Evolutionary conservation across 1,140 invertebrate species (phyloP), one percentile per base, ranked within the genome.

Genomic region (Papilio helenus): DNA sequence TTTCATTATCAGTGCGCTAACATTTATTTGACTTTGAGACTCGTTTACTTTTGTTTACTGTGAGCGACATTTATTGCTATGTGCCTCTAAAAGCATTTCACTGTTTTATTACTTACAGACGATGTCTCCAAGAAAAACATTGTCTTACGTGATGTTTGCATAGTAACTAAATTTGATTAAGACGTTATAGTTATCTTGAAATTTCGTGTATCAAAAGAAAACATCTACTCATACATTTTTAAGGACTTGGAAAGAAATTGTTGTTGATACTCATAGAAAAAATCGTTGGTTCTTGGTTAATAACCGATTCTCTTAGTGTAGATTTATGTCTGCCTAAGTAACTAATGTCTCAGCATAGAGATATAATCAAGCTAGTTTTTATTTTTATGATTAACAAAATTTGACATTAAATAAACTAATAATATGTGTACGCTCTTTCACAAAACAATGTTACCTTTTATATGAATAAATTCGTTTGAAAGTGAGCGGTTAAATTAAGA

Each of bases 51-150:
- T 42, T 26, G 39, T 49, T 74, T 74, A 74, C 44, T 26, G 20
- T 74, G n/a, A 51, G 20, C 42, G 72, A 74, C 42, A 23, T 74
- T 49, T 49, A 74, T 74, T 73, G 23, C 76, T n/a, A 55, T 79
- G 72, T 74, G 9, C 55, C 80, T 74, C 72, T 81, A 76, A 81
- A 51, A 81, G 76, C 76, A 72, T 81, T 81, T 81, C 80, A 79
- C 68, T 81, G 80, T 81, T 72, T 79, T 81, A 81, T 81, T 79
- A 81, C 76, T 74, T 79, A 79, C 55, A 73, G 72, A 79, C 74
- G 65, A 81, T 65, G 26, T 81, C 55, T 29, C 23, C 20, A 29
- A 65, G 61, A 81, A 79, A 79, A 79, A 77, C 55, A 34, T 76
- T 77, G 74, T 80, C 79, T 77, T 72, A 79, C 73, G 79, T 80